Base-by-base conservation (phyloP, 1,140 invertebrate genomes). In the Drosophila nigrodunni region DNA sequence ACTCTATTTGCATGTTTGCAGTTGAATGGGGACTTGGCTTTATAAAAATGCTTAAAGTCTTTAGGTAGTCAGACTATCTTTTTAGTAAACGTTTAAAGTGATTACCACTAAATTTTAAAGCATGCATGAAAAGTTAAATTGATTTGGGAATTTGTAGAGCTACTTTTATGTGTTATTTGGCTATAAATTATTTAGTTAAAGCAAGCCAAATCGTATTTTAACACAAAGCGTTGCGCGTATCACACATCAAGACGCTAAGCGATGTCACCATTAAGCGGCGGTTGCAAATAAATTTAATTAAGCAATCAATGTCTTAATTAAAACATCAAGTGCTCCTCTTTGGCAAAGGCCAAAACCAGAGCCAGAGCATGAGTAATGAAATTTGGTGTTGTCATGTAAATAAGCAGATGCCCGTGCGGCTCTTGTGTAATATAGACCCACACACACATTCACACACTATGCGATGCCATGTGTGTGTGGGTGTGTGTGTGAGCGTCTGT, bases 221-320 rank as follows among this genome's bases (percentile, higher is more conserved):
- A 8, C 58, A 21, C 21, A 68, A 13, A n/a, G 21, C 13, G n/a
- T 18, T 11, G 0, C 18, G 18, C 2, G 35, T 52, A 50, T 43
- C 41, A 52, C 37, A 67, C 39, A 60, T 59, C 61, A 52, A 74
- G 69, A 69, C 71, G 72, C 50, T 64, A 50, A 62, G 72, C 50
- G 66, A 49, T 70, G 67, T 70, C 67, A 50, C 58, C 66, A 39
- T 49, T 21, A 74, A 70, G 58, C 58, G 50, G 41, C 59, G 72
- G 58, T 39, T 44, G 58, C 66, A 73, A 73, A 74, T 80, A 60
- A 58, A 79, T 78, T 79, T 74, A 77, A 87, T 87, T 82, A 87
- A 87, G 82, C 66, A 82, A 87, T 81, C 80, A 79, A 82, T 74
- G 83, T 68, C 66, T 74, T 78, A 62, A 82, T 82, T 82, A 81